Percentiles rank a stretch among this genome's conserved stretches.
phyloP scores from a whole-genome alignment of 1,140 invertebrate species.

The Neodiprion virginianus region DNA sequence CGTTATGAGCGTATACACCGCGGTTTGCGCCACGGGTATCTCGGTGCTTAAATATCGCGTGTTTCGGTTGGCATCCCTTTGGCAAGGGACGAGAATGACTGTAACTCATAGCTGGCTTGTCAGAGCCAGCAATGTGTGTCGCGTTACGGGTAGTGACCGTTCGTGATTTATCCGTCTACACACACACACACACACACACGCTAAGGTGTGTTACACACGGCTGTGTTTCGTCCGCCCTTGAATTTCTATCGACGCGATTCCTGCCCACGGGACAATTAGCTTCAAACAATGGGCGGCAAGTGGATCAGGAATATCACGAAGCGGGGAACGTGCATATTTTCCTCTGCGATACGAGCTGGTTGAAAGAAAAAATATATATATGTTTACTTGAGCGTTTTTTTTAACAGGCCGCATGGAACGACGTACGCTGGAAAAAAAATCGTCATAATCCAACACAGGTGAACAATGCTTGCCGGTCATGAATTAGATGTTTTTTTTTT shows the following conservation, averaged over 20 bases:
- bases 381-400: no score
- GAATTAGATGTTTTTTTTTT: no score
- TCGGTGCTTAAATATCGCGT: slow-evolving; percentile 7
- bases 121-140: neutral
- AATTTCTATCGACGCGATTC: neutral
- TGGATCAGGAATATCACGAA: neutral
- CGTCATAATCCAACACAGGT: no score
- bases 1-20: neutral
- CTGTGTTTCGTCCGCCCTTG: neutral
- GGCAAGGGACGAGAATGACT: neutral
- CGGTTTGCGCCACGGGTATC: neutral
- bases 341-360: no score
- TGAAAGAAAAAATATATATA: no score
- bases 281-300: neutral
- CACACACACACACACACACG: neutral
- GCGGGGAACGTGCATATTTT: neutral
- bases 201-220: no score
- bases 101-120: neutral
- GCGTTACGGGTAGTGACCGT: neutral
- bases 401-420: no score
- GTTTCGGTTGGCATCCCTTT: neutral
- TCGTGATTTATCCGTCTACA: neutral
- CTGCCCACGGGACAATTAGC: neutral
- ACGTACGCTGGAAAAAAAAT: no score
- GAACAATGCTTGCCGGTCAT: no score